These are phyloP conservation scores for Halichoerus grypus DNA, from an alignment of 2,113 vertebrate genomes.

Conservation along the genomic window DNA sequence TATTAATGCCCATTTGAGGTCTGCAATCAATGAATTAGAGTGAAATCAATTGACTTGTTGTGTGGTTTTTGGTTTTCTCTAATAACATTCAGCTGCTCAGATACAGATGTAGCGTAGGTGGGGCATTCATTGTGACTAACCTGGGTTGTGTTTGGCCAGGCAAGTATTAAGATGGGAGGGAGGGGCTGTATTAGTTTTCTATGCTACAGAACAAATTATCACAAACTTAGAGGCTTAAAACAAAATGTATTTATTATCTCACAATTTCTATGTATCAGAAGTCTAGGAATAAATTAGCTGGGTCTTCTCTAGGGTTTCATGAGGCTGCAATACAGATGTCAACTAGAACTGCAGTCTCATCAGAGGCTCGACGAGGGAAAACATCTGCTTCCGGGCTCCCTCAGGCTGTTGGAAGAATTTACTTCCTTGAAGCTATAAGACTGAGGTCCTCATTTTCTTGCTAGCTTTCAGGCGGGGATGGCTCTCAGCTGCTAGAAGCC, in stretches of 20 bases:
- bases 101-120: background rate
- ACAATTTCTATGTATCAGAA: background rate
- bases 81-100: background rate
- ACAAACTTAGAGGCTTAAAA: constrained; percentile 14
- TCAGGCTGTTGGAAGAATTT: constrained; percentile 8
- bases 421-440: background rate
- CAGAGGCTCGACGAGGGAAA: background rate
- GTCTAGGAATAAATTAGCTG: background rate
- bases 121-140: background rate
- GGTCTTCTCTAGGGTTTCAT: background rate
- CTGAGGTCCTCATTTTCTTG: constrained; percentile 32
- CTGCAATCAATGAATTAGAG: background rate
- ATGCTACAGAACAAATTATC: background rate
- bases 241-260: background rate
- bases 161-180: background rate
- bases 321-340: background rate
- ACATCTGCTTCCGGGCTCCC: background rate
- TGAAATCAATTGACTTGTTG: constrained; percentile 11
- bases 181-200: background rate
- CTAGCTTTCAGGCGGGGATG: background rate
- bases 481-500: background rate
- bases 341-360: background rate
- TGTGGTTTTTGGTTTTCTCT: constrained; percentile 3
- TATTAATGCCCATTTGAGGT: background rate
- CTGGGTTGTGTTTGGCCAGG: background rate